A percentile compares a stretch with the other conserved stretches of the same genome.
Evolutionary conservation across 2,113 vertebrate species (phyloP).

Genomic region (Melanocharis versteri): DNA sequence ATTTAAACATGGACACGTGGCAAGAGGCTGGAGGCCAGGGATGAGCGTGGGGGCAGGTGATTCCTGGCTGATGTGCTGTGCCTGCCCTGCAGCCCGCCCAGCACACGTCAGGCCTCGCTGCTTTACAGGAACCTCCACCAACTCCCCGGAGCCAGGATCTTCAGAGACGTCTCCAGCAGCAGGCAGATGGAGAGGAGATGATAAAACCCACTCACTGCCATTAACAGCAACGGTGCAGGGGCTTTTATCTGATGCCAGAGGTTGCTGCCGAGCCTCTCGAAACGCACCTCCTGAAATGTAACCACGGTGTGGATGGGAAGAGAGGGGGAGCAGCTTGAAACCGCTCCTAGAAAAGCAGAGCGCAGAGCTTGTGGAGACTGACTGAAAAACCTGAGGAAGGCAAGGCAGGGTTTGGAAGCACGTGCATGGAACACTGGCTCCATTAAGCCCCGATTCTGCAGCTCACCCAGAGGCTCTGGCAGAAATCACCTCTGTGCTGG

Average conservation of each 20-base stretch:
- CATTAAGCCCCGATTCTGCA: neutral
- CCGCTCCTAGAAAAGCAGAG: neutral
- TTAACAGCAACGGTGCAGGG: neutral
- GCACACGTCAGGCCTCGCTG: neutral
- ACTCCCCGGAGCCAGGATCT: neutral
- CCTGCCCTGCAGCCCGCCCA: neutral
- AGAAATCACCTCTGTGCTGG: neutral
- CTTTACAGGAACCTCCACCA: constrained; percentile 2
- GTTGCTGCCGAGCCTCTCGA: neutral
- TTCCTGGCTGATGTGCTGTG: neutral
- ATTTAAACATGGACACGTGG: neutral
- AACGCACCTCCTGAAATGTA: neutral
- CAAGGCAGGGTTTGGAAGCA: neutral
- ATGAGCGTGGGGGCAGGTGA: neutral
- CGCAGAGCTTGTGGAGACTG: neutral
- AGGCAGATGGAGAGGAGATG: neutral
- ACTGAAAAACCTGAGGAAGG: neutral
- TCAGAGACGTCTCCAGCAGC: neutral
- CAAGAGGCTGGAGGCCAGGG: neutral
- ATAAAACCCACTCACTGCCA: neutral
- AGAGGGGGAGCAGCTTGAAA: neutral
- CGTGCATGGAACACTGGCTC: fast-evolving
- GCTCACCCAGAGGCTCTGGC: neutral
- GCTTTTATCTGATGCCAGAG: neutral
- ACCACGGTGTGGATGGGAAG: neutral